Evolutionary conservation across 2,113 vertebrate genomes (phyloP).

Genomic region (Miniopterus natalensis): DNA sequence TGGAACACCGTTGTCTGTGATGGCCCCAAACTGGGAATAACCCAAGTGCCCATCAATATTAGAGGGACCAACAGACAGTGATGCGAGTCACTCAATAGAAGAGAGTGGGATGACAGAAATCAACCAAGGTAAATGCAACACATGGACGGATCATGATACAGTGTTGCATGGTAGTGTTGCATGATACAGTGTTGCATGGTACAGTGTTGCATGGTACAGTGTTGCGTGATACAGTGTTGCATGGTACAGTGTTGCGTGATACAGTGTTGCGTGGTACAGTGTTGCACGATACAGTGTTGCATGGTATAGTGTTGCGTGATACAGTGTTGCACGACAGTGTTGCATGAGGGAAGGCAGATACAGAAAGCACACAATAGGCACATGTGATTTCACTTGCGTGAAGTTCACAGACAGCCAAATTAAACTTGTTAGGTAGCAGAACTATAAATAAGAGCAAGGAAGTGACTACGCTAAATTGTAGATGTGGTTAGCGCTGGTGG

Average conservation of each 20-base stretch:
- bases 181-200: too few species aligned
- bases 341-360: not conserved
- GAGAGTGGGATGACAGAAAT: not conserved
- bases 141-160: not conserved
- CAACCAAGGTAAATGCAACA: not conserved
- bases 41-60: not conserved
- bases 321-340: too few species aligned
- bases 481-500: not conserved
- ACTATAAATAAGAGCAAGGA: not conserved
- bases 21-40: not conserved
- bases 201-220: too few species aligned
- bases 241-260: too few species aligned
- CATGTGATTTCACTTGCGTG: not conserved
- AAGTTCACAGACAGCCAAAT: not conserved
- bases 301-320: too few species aligned
- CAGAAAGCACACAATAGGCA: not conserved
- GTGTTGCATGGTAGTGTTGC: too few species aligned
- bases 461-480: not conserved
- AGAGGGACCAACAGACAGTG: not conserved
- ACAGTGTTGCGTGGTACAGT: too few species aligned
- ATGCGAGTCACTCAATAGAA: not conserved
- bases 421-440: not conserved
- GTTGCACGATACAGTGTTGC: not conserved
- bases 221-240: too few species aligned
- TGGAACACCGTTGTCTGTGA: not conserved